A percentile compares a stretch with the other conserved stretches of the same genome.
phyloP scores from a whole-genome alignment of 2,797 vertebrate species.

The Natrix natrix region DNA sequence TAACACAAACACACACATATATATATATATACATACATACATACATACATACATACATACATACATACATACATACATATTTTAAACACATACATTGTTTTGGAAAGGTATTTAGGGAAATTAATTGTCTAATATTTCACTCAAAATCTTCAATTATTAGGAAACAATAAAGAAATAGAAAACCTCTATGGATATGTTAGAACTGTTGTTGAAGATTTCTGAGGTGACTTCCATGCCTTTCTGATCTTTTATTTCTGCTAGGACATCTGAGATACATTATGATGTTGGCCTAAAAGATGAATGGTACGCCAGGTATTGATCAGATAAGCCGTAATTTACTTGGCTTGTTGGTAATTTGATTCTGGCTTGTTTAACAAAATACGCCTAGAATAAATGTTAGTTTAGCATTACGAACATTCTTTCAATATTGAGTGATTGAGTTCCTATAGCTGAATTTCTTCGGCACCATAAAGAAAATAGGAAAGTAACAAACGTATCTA shows the following conservation, averaged over 20 bases:
- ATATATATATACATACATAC: no score
- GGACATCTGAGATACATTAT: neutral
- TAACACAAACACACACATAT: no score
- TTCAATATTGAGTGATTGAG: neutral
- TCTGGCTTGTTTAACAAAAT: neutral
- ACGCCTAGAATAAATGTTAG: neutral
- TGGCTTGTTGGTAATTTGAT: neutral
- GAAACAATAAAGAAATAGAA: neutral
- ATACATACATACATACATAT: no score
- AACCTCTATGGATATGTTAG: neutral
- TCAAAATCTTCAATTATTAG: neutral
- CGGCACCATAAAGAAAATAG: neutral
- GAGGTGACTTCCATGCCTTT: neutral
- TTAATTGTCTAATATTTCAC: neutral
- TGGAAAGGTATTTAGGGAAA: neutral
- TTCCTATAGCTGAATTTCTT: neutral
- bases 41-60: no score
- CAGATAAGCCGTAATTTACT: neutral
- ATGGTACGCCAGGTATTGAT: neutral
- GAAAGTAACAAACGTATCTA: neutral
- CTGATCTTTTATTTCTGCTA: neutral
- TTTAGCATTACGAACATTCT: neutral
- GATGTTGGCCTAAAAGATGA: neutral
- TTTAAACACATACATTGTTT: neutral
- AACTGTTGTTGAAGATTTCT: neutral